Base-by-base conservation (phyloP, 2,888 invertebrate genomes). In the Melanostoma scalare region DNA sequence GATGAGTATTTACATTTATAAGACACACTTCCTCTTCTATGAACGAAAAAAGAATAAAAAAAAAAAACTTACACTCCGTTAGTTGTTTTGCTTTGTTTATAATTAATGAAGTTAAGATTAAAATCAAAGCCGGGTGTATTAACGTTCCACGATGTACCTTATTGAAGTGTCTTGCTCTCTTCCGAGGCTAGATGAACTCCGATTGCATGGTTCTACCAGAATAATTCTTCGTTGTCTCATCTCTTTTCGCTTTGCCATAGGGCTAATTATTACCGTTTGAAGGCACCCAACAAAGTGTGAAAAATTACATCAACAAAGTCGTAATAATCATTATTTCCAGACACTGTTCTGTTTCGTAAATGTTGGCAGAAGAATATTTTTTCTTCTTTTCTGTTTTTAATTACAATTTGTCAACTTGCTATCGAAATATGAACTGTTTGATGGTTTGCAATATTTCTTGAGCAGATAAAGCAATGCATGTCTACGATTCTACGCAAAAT, bases 231-330 rank as follows among this genome's bases (percentile, higher is more conserved):
- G 33, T 40, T 61, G 46, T 44, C 38, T 61, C 30, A 10, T 36
- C 8, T 38, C 20, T 68, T 8, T 38, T 46, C 42, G 44, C 38
- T 40, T 48, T 56, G 63, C 53, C 9, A 50, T 53, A 40, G 31
- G 38, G 56, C 65, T 76, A 73, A 73, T 72, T 73, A 53, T 52
- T 72, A 67, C 73, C 67, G 78, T 72, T 78, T 40, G 77, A 68
- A 68, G 78, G 63, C 48, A 74, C 74, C 74, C 78, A 79, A 6
- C 78, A 68, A 79, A 79, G 78, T 74, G 78, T 79, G 78, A 79
- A 73, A 65, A 74, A 30, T 79, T 68, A 74, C 68, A 42, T 74
- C 42, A 58, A 60, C 36, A 56, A 58, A 52, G 36, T 65, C 46
- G 46, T 61, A 61, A 61, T 61, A 46, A 36, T 42, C 31, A 61